phyloP scores from a whole-genome alignment of 2,888 invertebrate species.

The Sycophila texana region DNA sequence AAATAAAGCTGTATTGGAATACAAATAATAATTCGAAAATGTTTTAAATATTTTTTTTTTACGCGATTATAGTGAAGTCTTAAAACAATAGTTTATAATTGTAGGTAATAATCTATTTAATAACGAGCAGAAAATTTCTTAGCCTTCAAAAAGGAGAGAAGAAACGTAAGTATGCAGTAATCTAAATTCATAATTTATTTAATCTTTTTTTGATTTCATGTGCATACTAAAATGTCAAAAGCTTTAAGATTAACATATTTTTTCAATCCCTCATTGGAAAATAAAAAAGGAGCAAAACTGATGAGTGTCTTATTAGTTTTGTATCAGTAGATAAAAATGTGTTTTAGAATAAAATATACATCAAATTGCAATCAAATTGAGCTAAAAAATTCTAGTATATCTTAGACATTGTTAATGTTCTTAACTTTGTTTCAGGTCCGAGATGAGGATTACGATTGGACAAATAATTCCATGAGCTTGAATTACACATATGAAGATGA shows the following conservation, averaged over 20 bases:
- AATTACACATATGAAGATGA: slow-evolving; percentile 64
- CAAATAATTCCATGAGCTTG: slow-evolving; percentile 54
- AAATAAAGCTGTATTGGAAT: too few species aligned
- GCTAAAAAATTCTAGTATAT: background rate
- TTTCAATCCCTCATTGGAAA: background rate
- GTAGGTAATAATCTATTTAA: slow-evolving; percentile 67
- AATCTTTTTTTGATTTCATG: slow-evolving; percentile 7
- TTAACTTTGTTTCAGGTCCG: slow-evolving; percentile 66
- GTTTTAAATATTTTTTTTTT: background rate
- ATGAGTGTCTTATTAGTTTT: background rate
- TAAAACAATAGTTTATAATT: slow-evolving; percentile 60
- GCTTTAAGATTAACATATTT: slow-evolving; percentile 7
- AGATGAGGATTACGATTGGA: slow-evolving; percentile 62
- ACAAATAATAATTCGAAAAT: too few species aligned
- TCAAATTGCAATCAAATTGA: slow-evolving; percentile 24
- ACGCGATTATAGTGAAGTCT: slow-evolving; percentile 1
- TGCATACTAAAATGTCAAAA: slow-evolving; percentile 37
- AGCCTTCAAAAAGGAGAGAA: slow-evolving; percentile 60
- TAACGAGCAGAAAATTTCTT: slow-evolving; percentile 67
- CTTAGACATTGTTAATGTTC: background rate
- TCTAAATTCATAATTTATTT: slow-evolving; percentile 36
- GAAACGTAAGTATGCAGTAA: slow-evolving; percentile 65
- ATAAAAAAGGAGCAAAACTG: slow-evolving; percentile 7
- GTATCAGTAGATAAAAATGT: background rate
- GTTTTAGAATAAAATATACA: slow-evolving; percentile 5